phyloP scores from a whole-genome alignment of 2,888 invertebrate genomes.

The Rotaria macrura region DNA sequence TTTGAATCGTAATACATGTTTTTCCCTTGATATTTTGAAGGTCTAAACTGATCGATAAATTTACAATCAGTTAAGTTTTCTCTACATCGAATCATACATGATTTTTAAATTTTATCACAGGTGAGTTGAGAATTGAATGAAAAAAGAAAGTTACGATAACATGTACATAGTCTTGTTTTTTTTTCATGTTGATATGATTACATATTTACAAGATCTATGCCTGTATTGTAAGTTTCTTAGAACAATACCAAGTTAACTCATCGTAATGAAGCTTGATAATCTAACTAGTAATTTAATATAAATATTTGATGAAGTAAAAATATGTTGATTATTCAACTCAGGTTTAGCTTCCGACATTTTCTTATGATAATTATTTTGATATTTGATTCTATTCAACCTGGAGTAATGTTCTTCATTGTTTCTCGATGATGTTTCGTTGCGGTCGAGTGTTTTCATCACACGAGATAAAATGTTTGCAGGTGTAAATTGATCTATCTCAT shows the following conservation, averaged over 20 bases:
- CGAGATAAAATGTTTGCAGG: neutral
- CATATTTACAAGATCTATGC: too few relatives aligned
- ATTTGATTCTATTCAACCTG: neutral
- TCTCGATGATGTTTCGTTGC: neutral
- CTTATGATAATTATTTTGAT: neutral
- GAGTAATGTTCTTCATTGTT: too few relatives aligned
- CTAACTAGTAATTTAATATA: neutral
- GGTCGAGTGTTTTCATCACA: neutral
- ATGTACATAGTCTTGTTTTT: neutral
- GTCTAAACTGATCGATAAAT: neutral
- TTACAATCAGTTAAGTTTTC: neutral
- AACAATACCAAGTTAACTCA: neutral
- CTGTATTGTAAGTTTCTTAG: too few relatives aligned
- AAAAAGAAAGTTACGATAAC: neutral
- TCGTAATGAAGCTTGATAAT: neutral
- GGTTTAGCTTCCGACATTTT: neutral
- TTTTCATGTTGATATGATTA: too few relatives aligned
- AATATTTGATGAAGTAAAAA: neutral
- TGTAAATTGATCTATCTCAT: neutral
- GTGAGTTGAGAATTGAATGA: neutral
- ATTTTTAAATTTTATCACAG: neutral
- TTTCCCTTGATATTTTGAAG: neutral
- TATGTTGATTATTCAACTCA: neutral
- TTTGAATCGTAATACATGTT: neutral
- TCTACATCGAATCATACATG: too few relatives aligned